phyloP scores from a whole-genome alignment of 2,797 vertebrate species.

The Toxotes lorentzi region DNA sequence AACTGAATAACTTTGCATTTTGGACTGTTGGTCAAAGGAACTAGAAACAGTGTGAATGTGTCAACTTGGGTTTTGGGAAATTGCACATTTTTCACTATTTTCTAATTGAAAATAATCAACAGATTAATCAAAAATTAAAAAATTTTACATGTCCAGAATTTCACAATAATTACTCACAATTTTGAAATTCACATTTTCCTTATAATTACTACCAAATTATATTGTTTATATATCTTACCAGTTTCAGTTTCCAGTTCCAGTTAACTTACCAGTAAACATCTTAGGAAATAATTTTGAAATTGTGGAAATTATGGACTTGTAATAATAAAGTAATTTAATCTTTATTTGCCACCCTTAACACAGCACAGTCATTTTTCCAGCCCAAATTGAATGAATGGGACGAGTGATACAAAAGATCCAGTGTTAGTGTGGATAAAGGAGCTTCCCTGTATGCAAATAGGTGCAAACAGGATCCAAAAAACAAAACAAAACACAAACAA shows the following conservation, averaged over 20 bases:
- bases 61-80: too few species aligned
- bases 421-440: constrained; percentile 8
- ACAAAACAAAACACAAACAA: background rate
- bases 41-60: too few species aligned
- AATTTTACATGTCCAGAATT: too few species aligned
- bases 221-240: too few species aligned
- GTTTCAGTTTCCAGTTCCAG: too few species aligned
- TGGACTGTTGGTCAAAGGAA: too few species aligned
- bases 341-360: background rate
- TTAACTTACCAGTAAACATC: background rate
- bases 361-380: background rate
- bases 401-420: constrained; percentile 5
- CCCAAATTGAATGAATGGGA: background rate
- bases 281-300: background rate
- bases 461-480: background rate
- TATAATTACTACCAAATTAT: background rate
- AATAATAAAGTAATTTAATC: background rate
- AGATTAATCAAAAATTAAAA: too few species aligned
- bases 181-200: background rate
- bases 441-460: background rate
- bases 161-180: too few species aligned
- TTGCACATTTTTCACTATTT: too few species aligned
- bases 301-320: background rate
- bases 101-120: too few species aligned
- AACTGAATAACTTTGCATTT: too few species aligned